These are phyloP conservation scores for Spisula subtruncata DNA, from an alignment of 2,888 invertebrate species.

Conservation along the genomic window DNA sequence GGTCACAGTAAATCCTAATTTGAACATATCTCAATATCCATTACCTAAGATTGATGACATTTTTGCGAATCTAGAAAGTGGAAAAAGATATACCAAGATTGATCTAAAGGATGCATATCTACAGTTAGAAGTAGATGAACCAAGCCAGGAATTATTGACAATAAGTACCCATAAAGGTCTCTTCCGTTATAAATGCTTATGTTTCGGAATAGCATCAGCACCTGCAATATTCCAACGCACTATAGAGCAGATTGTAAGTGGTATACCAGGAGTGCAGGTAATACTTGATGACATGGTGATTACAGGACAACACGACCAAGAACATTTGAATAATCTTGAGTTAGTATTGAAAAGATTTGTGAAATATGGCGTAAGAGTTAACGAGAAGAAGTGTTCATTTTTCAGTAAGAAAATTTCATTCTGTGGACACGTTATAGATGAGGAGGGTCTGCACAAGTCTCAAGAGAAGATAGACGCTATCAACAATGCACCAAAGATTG, in stretches of 20 bases:
- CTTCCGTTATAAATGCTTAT: slow-evolving; percentile 73
- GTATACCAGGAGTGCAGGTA: slow-evolving; percentile 60
- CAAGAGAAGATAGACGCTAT: slow-evolving; percentile 12
- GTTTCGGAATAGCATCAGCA: slow-evolving; percentile 73
- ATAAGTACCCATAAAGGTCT: slow-evolving; percentile 77
- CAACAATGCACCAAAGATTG: background rate
- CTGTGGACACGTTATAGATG: background rate
- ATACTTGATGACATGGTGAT: slow-evolving; percentile 62
- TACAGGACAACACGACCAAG: slow-evolving; percentile 48
- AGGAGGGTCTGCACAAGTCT: background rate
- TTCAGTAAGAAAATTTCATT: slow-evolving; percentile 54
- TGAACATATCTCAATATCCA: slow-evolving; percentile 79
- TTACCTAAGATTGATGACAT: slow-evolving; percentile 76
- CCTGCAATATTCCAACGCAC: slow-evolving; percentile 72
- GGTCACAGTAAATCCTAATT: slow-evolving; percentile 74
- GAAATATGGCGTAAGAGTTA: slow-evolving; percentile 49
- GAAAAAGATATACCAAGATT: slow-evolving; percentile 72
- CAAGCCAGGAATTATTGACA: slow-evolving; percentile 58
- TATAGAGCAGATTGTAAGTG: slow-evolving; percentile 76
- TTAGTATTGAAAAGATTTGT: slow-evolving; percentile 42
- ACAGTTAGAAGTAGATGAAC: slow-evolving; percentile 66
- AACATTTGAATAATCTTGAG: slow-evolving; percentile 52
- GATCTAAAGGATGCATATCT: slow-evolving; percentile 76
- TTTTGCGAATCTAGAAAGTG: slow-evolving; percentile 72
- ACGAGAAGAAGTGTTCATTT: slow-evolving; percentile 60